phyloP scores from a whole-genome alignment of 2,113 vertebrate genomes.

The Emydura subglobosa region DNA sequence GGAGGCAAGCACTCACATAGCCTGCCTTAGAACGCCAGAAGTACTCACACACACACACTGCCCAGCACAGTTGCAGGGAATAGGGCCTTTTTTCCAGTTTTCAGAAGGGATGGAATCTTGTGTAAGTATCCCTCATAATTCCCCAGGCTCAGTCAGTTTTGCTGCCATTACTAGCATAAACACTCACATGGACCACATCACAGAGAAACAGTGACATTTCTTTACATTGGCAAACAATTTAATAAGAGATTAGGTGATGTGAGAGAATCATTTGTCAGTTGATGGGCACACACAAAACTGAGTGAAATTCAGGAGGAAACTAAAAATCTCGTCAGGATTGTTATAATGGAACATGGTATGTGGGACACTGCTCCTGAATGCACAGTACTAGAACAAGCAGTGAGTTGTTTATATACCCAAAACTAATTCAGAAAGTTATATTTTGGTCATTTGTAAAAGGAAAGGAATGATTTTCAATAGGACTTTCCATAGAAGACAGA shows the following conservation, averaged over 20 bases:
- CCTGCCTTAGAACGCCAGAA: background rate
- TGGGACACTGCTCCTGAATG: accelerated
- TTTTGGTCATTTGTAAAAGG: background rate
- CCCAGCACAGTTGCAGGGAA: background rate
- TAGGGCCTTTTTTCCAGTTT: background rate
- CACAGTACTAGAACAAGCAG: background rate
- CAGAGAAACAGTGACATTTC: background rate
- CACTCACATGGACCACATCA: background rate
- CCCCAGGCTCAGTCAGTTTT: background rate
- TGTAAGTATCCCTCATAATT: background rate
- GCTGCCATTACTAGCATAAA: background rate
- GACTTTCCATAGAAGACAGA: background rate
- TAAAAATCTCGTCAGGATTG: background rate
- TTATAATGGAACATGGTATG: background rate
- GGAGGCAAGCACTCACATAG: background rate
- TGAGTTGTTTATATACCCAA: background rate
- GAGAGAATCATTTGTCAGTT: background rate
- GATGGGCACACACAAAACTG: background rate
- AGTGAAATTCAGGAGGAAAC: background rate
- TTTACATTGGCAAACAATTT: background rate
- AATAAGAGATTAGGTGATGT: background rate
- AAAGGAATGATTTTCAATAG: background rate
- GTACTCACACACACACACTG: background rate
- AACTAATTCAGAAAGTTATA: background rate
- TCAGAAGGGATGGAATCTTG: background rate